These are phyloP conservation scores for Apteryx mantelli DNA, from an alignment of 2,113 vertebrate species.

Conservation along the genomic window DNA sequence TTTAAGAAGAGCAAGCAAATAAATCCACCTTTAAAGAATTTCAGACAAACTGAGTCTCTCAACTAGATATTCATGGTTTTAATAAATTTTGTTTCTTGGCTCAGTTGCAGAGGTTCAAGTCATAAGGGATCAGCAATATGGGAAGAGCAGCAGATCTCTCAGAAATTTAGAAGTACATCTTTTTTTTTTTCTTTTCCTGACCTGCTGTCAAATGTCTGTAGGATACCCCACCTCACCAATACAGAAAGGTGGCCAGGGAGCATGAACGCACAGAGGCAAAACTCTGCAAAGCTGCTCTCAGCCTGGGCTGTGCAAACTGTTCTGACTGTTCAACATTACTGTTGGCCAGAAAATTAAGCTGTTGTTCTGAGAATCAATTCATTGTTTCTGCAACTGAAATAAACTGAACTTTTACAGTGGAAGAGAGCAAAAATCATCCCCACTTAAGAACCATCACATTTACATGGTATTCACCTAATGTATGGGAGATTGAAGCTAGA, in stretches of 20 bases:
- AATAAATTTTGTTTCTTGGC: background rate
- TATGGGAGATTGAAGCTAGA: background rate
- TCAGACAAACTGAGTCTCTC: background rate
- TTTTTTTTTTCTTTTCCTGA: background rate
- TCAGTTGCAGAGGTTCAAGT: background rate
- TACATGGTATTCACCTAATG: background rate
- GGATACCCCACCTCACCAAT: background rate
- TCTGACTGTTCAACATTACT: background rate
- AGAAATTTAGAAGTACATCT: background rate
- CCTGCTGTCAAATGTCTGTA: background rate
- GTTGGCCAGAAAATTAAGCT: background rate
- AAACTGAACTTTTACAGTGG: background rate
- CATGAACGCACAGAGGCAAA: background rate
- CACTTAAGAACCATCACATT: background rate
- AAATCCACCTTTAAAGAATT: background rate
- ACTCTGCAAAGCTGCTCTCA: background rate
- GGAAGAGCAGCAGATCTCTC: background rate
- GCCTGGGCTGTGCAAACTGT: background rate
- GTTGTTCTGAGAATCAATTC: background rate
- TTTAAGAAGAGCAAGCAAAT: too few relatives aligned
- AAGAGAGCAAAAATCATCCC: background rate
- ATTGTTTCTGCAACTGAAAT: background rate
- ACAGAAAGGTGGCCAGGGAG: background rate
- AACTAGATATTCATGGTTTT: background rate
- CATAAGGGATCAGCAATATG: background rate